phyloP scores from a whole-genome alignment of 2,113 vertebrate genomes.

The Apodemus sylvaticus region DNA sequence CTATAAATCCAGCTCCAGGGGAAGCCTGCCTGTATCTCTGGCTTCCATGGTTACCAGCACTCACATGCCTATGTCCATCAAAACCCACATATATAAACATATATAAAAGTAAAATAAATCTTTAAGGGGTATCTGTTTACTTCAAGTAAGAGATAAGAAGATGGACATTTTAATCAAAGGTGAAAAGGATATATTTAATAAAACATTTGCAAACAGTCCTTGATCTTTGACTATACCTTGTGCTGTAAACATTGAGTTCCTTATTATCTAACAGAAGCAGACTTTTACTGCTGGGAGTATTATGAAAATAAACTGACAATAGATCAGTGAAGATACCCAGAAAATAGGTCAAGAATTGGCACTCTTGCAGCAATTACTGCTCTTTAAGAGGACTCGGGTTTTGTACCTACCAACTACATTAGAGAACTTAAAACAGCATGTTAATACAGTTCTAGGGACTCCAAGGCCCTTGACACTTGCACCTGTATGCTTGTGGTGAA shows the following conservation, averaged over 20 bases:
- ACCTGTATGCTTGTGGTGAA: neutral
- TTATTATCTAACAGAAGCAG: neutral
- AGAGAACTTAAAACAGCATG: neutral
- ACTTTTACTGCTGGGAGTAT: neutral
- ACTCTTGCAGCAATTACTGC: neutral
- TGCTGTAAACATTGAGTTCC: neutral
- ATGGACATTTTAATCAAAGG: neutral
- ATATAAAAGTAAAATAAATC: neutral
- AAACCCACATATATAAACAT: neutral
- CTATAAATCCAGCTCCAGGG: neutral
- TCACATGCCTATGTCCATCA: no score
- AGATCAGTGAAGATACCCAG: neutral
- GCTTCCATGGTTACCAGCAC: neutral
- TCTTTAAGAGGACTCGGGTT: neutral
- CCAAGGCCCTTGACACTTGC: no score
- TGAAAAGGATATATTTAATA: neutral
- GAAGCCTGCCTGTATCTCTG: neutral
- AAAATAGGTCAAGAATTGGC: neutral
- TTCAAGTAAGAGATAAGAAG: neutral
- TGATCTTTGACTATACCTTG: neutral
- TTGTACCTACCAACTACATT: neutral
- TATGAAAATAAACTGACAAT: neutral
- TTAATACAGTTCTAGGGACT: neutral
- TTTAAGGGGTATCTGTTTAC: neutral
- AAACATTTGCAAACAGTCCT: neutral